Conservation (phyloP, 2,113 vertebrate species). For the Labrus mixtus region DNA sequence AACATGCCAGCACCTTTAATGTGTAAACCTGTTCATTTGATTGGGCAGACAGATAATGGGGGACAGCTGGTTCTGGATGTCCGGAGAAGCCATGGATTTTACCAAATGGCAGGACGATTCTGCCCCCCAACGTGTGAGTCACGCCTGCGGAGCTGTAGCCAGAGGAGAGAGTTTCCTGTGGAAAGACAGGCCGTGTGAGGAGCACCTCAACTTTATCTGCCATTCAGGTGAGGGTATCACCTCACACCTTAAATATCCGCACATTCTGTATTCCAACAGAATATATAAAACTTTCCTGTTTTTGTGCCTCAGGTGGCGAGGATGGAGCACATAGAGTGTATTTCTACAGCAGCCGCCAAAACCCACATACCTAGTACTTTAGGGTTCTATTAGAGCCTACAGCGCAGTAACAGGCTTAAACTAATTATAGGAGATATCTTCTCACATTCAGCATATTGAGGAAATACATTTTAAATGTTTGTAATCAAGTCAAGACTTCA, state of each 20-base stretch:
- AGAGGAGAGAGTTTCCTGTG: constrained; percentile 1
- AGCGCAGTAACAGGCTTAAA: no score
- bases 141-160: constrained; percentile 33
- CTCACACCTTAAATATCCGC: not conserved
- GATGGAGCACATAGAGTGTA: not conserved
- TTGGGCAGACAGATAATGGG: constrained; percentile 4
- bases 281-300: not conserved
- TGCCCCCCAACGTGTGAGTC: accelerated
- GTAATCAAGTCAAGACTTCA: no score
- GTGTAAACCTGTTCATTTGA: no score
- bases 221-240: constrained; percentile 13
- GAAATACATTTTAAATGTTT: no score
- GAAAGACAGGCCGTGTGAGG: constrained; percentile 1
- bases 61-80: constrained; percentile 51
- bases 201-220: constrained; percentile 53
- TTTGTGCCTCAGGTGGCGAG: not conserved
- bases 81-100: constrained; percentile 21
- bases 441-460: no score
- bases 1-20: no score
- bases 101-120: not conserved
- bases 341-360: constrained; percentile 1
- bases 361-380: not conserved
- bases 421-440: no score
- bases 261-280: not conserved
- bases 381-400: not conserved